Evolutionary conservation across 2,797 vertebrate species (phyloP).

Genomic region (Macrochelys suwanniensis): DNA sequence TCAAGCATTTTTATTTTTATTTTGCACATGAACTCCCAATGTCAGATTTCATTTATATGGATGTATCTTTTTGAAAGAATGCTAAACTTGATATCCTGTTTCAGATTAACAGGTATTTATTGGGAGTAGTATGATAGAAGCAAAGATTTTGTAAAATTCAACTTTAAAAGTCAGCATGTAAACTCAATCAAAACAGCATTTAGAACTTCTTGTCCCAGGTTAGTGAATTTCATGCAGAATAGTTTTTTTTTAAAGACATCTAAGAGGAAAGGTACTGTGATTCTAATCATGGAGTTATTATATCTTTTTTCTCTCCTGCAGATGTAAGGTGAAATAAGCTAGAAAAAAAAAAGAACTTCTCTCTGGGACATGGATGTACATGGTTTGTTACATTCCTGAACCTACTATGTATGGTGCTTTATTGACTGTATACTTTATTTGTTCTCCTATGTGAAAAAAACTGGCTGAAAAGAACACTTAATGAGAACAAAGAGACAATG

Average conservation of each 20-base stretch:
- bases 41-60: constrained; percentile 57
- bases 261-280: constrained; percentile 60
- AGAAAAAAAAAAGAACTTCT: constrained; percentile 79
- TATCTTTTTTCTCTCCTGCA: constrained; percentile 82
- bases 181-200: constrained; percentile 78
- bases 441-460: constrained; percentile 84
- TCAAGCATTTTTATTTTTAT: not conserved
- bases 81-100: constrained; percentile 79
- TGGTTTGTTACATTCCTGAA: constrained; percentile 88
- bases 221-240: constrained; percentile 76
- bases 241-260: constrained; percentile 51
- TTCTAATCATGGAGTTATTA: constrained; percentile 74
- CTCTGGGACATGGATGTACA: constrained; percentile 87
- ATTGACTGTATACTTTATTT: constrained; percentile 86
- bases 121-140: constrained; percentile 79
- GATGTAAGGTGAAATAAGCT: constrained; percentile 96
- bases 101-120: constrained; percentile 80
- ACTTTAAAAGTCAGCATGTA: constrained; percentile 79
- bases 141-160: constrained; percentile 79
- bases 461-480: constrained; percentile 82
- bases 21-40: constrained; percentile 62
- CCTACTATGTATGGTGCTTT: constrained; percentile 92
- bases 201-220: constrained; percentile 79
- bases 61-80: constrained; percentile 52
- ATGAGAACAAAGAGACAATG: constrained; percentile 86